These are phyloP conservation scores for Cygnus buccinator DNA, from an alignment of 2,113 vertebrate genomes.

Conservation along the genomic window DNA sequence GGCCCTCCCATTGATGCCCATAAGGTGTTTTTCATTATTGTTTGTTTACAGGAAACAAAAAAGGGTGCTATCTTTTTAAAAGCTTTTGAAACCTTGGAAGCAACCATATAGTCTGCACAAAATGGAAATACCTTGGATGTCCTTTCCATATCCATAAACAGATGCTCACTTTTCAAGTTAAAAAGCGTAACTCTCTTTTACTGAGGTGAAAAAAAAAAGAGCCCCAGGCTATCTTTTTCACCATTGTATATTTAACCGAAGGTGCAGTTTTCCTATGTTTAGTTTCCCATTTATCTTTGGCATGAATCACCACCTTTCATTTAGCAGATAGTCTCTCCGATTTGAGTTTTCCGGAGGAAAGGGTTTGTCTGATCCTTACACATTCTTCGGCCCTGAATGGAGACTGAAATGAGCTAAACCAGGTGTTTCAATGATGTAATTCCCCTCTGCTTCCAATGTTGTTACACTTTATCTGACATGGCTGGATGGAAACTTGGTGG, in stretches of 20 bases:
- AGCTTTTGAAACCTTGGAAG: neutral
- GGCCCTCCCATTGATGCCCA: neutral
- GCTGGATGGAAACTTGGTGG: neutral
- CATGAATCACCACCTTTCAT: neutral
- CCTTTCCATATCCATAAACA: neutral
- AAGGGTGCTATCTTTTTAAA: neutral
- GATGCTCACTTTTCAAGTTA: neutral
- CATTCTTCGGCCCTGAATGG: neutral
- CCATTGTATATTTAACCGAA: neutral
- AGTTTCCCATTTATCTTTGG: constrained; percentile 41
- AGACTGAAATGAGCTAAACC: neutral
- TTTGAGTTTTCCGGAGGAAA: neutral
- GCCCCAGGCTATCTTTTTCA: constrained; percentile 3
- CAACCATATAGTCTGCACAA: neutral
- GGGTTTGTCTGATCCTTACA: neutral
- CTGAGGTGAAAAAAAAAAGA: neutral
- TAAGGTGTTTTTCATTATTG: neutral
- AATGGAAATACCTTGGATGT: neutral
- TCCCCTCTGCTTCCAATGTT: neutral
- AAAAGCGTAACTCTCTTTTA: neutral
- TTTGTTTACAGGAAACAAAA: neutral
- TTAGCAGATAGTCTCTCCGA: constrained; percentile 14
- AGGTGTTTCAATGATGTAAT: constrained; percentile 4
- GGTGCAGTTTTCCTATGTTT: neutral
- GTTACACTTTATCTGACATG: constrained; percentile 4